phyloP scores from a whole-genome alignment of 2,797 vertebrate genomes.

The Babyrousa celebensis region DNA sequence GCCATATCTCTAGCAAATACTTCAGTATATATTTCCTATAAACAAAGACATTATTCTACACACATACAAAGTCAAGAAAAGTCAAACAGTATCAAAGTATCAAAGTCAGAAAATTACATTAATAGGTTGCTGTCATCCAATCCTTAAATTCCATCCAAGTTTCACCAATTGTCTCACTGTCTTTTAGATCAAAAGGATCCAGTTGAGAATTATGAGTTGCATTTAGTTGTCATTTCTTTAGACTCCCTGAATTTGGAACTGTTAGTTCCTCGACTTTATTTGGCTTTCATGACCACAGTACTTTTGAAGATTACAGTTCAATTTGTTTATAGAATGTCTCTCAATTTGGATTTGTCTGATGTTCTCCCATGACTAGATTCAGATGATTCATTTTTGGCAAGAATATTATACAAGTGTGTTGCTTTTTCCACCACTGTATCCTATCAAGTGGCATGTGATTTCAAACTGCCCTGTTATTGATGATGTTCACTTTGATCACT shows the following conservation, averaged over 20 bases:
- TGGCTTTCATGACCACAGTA: background rate
- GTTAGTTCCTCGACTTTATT: background rate
- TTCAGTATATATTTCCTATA: background rate
- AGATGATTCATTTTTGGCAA: background rate
- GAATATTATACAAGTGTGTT: background rate
- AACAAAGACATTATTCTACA: background rate
- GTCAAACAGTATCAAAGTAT: background rate
- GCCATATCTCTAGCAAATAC: background rate
- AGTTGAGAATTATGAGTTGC: background rate
- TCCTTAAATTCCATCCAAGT: background rate
- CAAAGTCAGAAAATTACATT: background rate
- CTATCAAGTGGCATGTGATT: background rate
- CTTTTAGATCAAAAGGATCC: background rate
- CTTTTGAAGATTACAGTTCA: background rate
- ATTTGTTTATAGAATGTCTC: background rate
- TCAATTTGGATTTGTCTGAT: constrained; percentile 3
- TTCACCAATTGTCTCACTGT: background rate
- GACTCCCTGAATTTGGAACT: background rate
- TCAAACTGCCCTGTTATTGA: background rate
- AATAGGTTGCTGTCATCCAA: background rate
- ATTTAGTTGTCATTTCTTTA: background rate
- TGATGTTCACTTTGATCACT: background rate
- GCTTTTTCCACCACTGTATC: background rate
- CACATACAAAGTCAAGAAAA: background rate
- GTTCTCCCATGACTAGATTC: constrained; percentile 9